These are phyloP conservation scores for Papilio protenor DNA, from an alignment of 2,888 invertebrate genomes.

Conservation along the genomic window DNA sequence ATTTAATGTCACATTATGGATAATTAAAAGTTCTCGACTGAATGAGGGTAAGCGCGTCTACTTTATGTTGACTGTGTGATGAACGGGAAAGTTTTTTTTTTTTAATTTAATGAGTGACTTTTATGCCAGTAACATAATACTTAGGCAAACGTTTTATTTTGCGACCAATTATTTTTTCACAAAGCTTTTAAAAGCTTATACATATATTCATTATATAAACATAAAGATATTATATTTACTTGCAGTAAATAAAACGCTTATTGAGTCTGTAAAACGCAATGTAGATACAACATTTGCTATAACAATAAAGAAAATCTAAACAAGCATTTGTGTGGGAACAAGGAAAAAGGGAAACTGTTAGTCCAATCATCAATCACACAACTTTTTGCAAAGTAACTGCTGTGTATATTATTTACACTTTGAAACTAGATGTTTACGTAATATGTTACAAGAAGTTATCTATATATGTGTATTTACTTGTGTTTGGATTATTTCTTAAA, in stretches of 20 bases:
- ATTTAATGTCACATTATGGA: conserved; percentile 28
- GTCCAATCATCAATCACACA: conserved; percentile 25
- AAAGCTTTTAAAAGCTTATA: neutral
- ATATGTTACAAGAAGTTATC: neutral
- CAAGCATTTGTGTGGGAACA: conserved; percentile 22
- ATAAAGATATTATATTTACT: neutral
- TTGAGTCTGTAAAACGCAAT: neutral
- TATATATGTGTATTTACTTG: neutral
- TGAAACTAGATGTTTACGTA: neutral
- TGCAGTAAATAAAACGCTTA: neutral
- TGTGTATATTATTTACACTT: conserved; percentile 2
- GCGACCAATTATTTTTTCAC: neutral
- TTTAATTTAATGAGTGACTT: neutral
- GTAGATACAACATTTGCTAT: conserved; percentile 5
- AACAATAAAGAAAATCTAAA: neutral
- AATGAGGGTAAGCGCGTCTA: conserved; percentile 23
- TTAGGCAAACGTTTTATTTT: conserved; percentile 1
- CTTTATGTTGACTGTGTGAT: conserved; percentile 11
- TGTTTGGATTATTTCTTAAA: too few species aligned
- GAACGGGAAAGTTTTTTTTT: conserved; percentile 17
- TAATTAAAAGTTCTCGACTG: conserved; percentile 35
- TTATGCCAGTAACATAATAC: conserved; percentile 6
- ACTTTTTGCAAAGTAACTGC: conserved; percentile 28
- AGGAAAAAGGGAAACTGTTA: conserved; percentile 20
- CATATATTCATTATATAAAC: neutral